A percentile compares a stretch with the other conserved stretches of the same genome.
These are phyloP conservation scores for Trinectes maculatus DNA, from an alignment of 2,113 vertebrate species.

Conservation along the genomic window DNA sequence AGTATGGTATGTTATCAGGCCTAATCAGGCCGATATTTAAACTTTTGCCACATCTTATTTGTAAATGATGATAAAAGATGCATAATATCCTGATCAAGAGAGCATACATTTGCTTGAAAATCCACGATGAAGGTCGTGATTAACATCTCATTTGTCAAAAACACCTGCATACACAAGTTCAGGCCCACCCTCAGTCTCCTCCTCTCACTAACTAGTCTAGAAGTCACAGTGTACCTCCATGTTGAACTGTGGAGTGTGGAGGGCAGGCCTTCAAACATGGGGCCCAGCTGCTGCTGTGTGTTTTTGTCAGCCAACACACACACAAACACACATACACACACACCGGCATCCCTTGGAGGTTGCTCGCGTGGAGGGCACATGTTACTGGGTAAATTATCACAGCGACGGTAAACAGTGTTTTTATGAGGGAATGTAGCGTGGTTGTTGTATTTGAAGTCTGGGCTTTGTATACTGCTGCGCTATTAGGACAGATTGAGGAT, in stretches of 20 bases:
- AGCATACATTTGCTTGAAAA: slow-evolving; percentile 20
- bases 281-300: slow-evolving; percentile 77
- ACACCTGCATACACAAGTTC: slow-evolving; percentile 75
- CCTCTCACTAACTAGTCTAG: slow-evolving; percentile 72
- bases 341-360: slow-evolving; percentile 69
- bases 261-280: slow-evolving; percentile 72
- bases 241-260: slow-evolving; percentile 62
- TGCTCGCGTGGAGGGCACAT: slow-evolving; percentile 77
- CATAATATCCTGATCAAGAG: slow-evolving; percentile 4
- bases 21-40: no score
- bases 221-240: slow-evolving; percentile 79
- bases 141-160: slow-evolving; percentile 75
- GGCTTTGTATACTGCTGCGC: slow-evolving; percentile 63
- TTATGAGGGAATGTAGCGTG: slow-evolving; percentile 66
- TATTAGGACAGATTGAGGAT: slow-evolving; percentile 74
- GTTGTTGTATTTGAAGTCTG: slow-evolving; percentile 71
- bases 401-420: slow-evolving; percentile 79
- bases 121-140: slow-evolving; percentile 52
- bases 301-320: slow-evolving; percentile 74
- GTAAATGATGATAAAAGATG: neutral
- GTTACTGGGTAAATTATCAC: slow-evolving; percentile 80
- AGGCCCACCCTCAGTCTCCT: slow-evolving; percentile 65
- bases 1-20: no score
- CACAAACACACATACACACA: slow-evolving; percentile 31
- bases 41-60: no score